Evolutionary conservation across 1,140 invertebrate species (phyloP), one percentile per base, ranked within the genome.

Genomic region (Apis laboriosa): DNA sequence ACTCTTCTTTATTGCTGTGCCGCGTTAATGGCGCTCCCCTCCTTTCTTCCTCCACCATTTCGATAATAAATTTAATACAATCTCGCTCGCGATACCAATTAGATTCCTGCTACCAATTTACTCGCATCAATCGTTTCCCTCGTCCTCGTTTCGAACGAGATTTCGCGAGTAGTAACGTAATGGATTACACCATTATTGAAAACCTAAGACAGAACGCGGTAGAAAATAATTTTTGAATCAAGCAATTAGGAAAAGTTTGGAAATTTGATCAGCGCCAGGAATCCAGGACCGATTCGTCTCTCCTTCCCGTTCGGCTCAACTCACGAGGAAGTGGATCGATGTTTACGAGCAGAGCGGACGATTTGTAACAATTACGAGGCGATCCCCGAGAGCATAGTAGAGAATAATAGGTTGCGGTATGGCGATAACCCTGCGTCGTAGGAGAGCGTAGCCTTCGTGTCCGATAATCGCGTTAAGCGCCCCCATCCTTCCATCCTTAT

Each of bases 311-410:
- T 68, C 71, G 55, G 60, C 7, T 51, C 71, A 83, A 83, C 49
- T 75, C 19, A 51, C 49, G 56, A 71, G 72, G 3, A 24, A 24
- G 24, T n/a, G 66, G 86, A 87, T 89, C 84, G 88, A 86, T 84
- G 84, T 89, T 80, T 80, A 77, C 88, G 73, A 81, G 77, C 43
- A 70, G 68, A 67, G 77, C 72, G 56, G 83, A 73, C 89, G 84
- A 90, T 90, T 90, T 89, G 89, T 90, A 89, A 89, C 90, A 90
- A 90, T 90, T 90, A 90, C 80, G 79, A 83, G 70, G 78, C 67
- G 86, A 86, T 85, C 84, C 72, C 75, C 63, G 72, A 83, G 61
- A 84, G 70, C 81, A n/a, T n/a, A n/a, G n/a, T n/a, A n/a, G n/a
- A n/a, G 80, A 87, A 88, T 83, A 82, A 78, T 80, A 74, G 75